Evolutionary conservation across 2,113 vertebrate species (phyloP), one percentile per base, ranked within the genome.

Genomic region (Chaetodon trifascialis): DNA sequence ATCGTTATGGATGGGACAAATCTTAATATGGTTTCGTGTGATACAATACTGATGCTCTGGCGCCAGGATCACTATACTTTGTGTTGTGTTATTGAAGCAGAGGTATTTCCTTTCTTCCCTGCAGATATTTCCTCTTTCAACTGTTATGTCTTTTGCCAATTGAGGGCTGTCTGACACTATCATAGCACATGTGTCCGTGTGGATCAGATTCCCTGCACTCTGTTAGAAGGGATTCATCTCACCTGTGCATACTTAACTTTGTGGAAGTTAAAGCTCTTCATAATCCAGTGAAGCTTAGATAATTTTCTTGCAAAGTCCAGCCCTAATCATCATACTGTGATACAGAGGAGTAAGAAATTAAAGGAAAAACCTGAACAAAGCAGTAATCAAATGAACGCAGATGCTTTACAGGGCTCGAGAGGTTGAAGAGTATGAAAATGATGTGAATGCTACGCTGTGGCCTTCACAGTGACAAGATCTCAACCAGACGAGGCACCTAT

Each of bases 81-180:
- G 7, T 54, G n/a, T 25, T 75, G 60, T 0, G 1, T 66, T 66
- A 56, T 15, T 55, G 25, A 56, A 36, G 51, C 15, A 10, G 5
- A 75, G 60, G 60, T 10, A 65, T 65, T 65, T 49, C 34, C 46
- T 51, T 47, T 74, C 25, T 62, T 60, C 38, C 12, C 59, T 12
- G 59, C n/a, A 54, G 9, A 25, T 19, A 63, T 52, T 63, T 63
- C 46, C 46, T 42, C 21, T 73, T 34, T 46, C 1, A 30, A 44
- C 54, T 46, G 3, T 40, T 40, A 19, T 23, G 38, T 12, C 38
- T 77, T 36, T 17, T 38, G 19, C 73, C 38, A 44, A 4, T 66
- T n/a, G 21, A 56, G 11, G 11, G 10, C 21, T 15, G 38, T 56
- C 62, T 76, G 46, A 74, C 46, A 12, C 34, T 17, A 42, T 25